Evolutionary conservation across 2,797 vertebrate genomes (phyloP), one percentile per base, ranked within the genome.

Genomic region (Mormyrus hasselquistii): DNA sequence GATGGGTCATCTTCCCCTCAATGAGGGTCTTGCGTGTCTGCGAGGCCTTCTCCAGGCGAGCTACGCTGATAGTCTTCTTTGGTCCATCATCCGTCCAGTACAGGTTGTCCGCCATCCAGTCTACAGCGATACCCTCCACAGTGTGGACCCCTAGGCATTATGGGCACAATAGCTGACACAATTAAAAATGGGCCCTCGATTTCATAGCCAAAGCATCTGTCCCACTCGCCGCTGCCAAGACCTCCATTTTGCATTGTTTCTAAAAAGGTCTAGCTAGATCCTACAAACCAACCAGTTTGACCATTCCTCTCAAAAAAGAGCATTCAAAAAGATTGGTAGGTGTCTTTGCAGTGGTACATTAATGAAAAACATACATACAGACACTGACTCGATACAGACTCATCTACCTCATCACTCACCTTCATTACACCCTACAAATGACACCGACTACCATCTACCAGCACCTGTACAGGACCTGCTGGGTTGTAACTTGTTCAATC

Each of bases 21-120:
- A 99, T 97, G 89, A 99, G 96, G 0, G 97, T 99, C 94, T 99
- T 99, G 89, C 98, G 95, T 0, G 97, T 99, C 94, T 99, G 98
- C 8, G 98, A 97, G 0, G 98, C 98, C 90, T 99, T 99, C 91
- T 99, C 98, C 93, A 99, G 94, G 90, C 97, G 96, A 88, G 98
- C 98, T 90, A 99, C 98, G 0, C 97, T 98, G 93, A 99, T 99
- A 79, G 98, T 99, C 94, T 99, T 99, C 89, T 99, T 98, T 76
- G 98, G 98, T 4, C 98, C 98, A 0, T 99, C 98, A 2, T 99
- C 98, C 0, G 98, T 99, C 98, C 98, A 99, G 93, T 99, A 99
- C 41, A 99, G 95, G 93, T 99, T 99, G 93, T 98, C 97, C 62
- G 97, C 98, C 97, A 99, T 99, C 98, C 98, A 99, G 95, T 99